Base-by-base conservation (phyloP, 2,888 invertebrate species). In the Dascillus cervinus region DNA sequence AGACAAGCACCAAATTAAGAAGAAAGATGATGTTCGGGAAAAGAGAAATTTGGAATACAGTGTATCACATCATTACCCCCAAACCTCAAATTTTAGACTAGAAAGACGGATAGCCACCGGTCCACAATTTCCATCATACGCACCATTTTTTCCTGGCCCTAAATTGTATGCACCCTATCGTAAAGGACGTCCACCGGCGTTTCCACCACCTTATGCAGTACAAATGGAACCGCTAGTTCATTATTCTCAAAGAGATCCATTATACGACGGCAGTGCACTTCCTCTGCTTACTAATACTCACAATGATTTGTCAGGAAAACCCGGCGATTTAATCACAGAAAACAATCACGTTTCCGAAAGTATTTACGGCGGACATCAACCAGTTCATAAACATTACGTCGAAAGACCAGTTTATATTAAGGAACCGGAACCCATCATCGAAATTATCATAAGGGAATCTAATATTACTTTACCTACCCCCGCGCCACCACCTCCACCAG, bases 381-480 rank as follows among this genome's bases (percentile, higher is more conserved):
- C 49, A 11, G 43, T 41, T 25, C 45, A 46, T 17, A 53, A 57
- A 8, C 53, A 54, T 10, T 55, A 62, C 10, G 51, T 64, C 13
- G 65, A 65, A 33, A 53, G 58, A 32, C 65, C 61, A 2, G 55
- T 64, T 29, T 66, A 64, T 50, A 71, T 80, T 43, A 81, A 82
- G 56, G 82, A 85, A 29, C 88, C 88, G 0, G 89, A 89, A 55
- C 89, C 89, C 3, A 90, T 90, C 11, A 90, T 90, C 49, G 90
- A 90, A 66, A 90, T 90, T 44, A 90, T 90, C 39, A 89, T 90
- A 29, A 88, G 87, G 54, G 89, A 90, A 60, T 87, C 88, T 0
- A 90, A 90, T 55, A 84, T 87, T 52, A 74, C 83, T 0, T 57
- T 87, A 2, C 81, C 87, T 2, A 73, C 82, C 2, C 72, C 74